Evolutionary conservation across 1,140 invertebrate genomes (phyloP), one percentile per base, ranked within the genome.

Genomic region (Tigriopus japonicus): DNA sequence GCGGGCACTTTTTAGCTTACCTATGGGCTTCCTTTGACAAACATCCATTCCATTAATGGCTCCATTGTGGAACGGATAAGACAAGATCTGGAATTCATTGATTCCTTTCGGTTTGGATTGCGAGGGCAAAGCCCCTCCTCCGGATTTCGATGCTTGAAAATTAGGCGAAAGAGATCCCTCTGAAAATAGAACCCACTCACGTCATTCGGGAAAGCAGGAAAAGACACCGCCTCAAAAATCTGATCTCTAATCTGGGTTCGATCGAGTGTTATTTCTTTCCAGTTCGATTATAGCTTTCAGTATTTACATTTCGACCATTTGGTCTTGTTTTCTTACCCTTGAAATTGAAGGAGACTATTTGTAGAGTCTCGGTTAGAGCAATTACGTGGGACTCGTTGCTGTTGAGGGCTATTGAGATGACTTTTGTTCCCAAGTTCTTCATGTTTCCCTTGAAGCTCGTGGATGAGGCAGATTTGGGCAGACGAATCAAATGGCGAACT

Each of bases 1-100:
- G 9, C 3, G 9, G 28, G 3, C 3, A 9, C 28, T 35, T 54
- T 14, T 6, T n/a, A 6, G n/a, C 52, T 54, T 54, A 54, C 52
- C 42, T 6, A 60, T 80, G 0, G 87, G 83, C 71, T 93, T 94
- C 81, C 88, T 86, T 1, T 81, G 77, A 68, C 89, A 91, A 60
- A 86, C 77, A 9, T 87, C 82, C 19, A 93, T 69, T 15, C 79
- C 80, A 42, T 81, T 79, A 21, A 95, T 84, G 1, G 78, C 71
- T 1, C 84, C 85, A 59, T 84, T 81, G 69, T 94, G 90, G 63
- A 90, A 79, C 0, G 80, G 71, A 62, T 86, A 78, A 0, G 84
- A 84, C 3, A 88, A 61, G n/a, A 61, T 40, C 3, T 12, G 21
- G 23, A 61, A 61, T 13, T 56, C 19, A 54, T 53, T 60, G 15